Evolutionary conservation across 2,888 invertebrate genomes (phyloP).

Genomic region (Leucozona laternaria): DNA sequence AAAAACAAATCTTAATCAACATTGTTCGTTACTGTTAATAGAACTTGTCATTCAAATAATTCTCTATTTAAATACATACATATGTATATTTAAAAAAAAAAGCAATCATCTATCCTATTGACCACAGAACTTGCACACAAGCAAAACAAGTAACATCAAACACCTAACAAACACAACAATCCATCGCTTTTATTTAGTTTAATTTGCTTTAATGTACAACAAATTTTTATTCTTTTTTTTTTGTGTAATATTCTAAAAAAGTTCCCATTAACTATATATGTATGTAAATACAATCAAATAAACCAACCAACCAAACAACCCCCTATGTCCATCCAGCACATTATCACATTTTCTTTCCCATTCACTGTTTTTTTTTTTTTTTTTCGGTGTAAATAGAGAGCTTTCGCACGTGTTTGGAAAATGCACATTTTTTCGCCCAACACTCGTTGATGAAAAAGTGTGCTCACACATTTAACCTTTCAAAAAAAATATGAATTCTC

Average conservation of each 20-base stretch:
- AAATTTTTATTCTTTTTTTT: neutral
- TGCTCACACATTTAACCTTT: slow-evolving; percentile 19
- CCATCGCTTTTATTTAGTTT: neutral
- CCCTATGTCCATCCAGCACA: neutral
- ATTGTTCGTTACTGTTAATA: neutral
- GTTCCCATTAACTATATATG: slow-evolving; percentile 4
- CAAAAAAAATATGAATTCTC: slow-evolving; percentile 5
- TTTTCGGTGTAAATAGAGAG: neutral
- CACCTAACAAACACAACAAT: slow-evolving; percentile 13
- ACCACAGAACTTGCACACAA: slow-evolving; percentile 32
- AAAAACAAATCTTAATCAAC: neutral
- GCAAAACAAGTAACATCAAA: slow-evolving; percentile 1
- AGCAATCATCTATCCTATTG: slow-evolving; percentile 26
- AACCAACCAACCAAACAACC: slow-evolving; percentile 23
- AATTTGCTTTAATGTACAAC: slow-evolving; percentile 38
- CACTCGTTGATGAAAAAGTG: slow-evolving; percentile 22
- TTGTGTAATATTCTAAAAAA: slow-evolving; percentile 2
- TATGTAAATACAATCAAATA: slow-evolving; percentile 10
- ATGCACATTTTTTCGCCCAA: slow-evolving; percentile 45
- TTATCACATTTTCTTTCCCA: slow-evolving; percentile 32
- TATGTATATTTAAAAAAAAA: neutral
- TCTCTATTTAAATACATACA: neutral
- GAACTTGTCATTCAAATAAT: neutral
- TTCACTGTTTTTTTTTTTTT: slow-evolving; percentile 29
- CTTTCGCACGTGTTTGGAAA: slow-evolving; percentile 34